Evolutionary conservation across 2,113 vertebrate species (phyloP), one percentile per base, ranked within the genome.

Genomic region (Furnarius figulus): DNA sequence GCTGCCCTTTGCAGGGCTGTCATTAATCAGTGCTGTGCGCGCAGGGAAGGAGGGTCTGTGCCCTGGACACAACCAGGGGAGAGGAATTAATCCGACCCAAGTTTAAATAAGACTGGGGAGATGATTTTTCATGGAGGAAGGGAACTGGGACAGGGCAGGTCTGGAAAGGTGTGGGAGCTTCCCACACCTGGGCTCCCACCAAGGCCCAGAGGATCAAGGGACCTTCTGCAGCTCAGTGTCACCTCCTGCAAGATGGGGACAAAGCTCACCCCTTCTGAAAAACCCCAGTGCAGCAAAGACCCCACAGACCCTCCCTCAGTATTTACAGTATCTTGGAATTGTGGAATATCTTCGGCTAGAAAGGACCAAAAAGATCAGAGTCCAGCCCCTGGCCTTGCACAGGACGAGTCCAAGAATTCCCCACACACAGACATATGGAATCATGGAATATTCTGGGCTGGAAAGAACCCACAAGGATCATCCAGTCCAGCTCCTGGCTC

Each of bases 1-100:
- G 96, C 92, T 86, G 95, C 87, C 87, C 91, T 87, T 86, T 68
- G 83, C 59, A 28, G 90, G 87, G 55, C 55, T 8, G 75, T 47
- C 5, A 79, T 97, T 91, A 88, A 97, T 87, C 94, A 88, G 37
- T 11, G 61, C 68, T 18, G 42, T 25, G 47, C 18, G 47, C 13
- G 70, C 18, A 11, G 85, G 78, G 78, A 94, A 82, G 83, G 93
- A 86, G 93, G 83, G 77, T 87, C 8, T 3, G 52, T 4, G 39
- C 39, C 28, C 73, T 39, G 66, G 78, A 81, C 12, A 13, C 10
- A 13, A 31, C 3, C 14, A 6, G 20, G 33, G 44, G 63, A 39
- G 44, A 59, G 79, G 40, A 44, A 68, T 67, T 15, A 30, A 84
- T 30, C n/a, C 49, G 8, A 31, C 4, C 3, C 42, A 42, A 23